Base-by-base conservation (phyloP, 2,113 vertebrate genomes). In the Microtus montanus region DNA sequence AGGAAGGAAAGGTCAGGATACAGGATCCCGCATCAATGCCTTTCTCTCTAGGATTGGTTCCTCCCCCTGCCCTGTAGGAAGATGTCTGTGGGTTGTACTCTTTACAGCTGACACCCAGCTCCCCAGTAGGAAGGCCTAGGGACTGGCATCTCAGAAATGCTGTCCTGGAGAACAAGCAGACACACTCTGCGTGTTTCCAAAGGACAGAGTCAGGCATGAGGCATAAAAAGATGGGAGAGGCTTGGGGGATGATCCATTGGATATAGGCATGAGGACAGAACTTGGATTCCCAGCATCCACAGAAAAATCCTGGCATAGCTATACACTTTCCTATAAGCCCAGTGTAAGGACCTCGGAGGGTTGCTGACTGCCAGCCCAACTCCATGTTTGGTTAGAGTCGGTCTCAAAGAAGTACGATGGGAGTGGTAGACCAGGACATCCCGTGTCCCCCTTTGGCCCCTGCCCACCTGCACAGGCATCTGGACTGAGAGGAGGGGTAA, bases 1-100 rank as follows among this genome's bases (percentile, higher is more conserved):
- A 92, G 24, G 70, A 95, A 97, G 82, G 95, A 89, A 89, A 95
- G 95, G 96, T 58, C 58, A 20, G 98, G 90, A 78, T 92, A 96
- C 71, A 97, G 93, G 93, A 90, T 94, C 61, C n/a, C 89, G 35
- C 93, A 92, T 97, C 85, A 94, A 90, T 93, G 61, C 86, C 87
- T 54, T 94, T 96, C 85, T 97, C 77, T 68, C 92, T 90, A 52
- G 95, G 91, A 98, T 82, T 87, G 96, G 0, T 95, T 96, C 84
- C 97, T 96, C 94, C 12, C 15, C 15, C 77, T n/a, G 4, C 17
- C 96, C 84, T 80, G 87, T 89, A 96, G 96, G 95, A 97, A 96
- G 82, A 88, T 73, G 33, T 28, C 93, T 92, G 87, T 94, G 84
- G 47, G 93, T 68, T 47, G 71, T 93, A 92, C 73, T 92, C 86